Evolutionary conservation across 2,888 invertebrate species (phyloP).

Genomic region (Heliconius ethilla): DNA sequence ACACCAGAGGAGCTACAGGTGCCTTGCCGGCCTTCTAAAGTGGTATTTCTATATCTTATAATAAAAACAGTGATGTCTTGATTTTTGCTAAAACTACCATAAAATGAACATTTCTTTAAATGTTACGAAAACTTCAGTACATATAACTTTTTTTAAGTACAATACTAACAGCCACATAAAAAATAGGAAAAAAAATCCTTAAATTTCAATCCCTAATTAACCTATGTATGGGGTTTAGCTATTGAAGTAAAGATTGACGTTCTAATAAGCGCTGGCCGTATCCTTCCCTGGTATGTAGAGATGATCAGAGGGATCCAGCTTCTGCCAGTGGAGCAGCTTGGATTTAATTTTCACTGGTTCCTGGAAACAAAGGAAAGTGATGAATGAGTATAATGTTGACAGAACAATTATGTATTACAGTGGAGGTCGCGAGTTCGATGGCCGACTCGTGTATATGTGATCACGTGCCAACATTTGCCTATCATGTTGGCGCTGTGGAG

Average conservation of each 20-base stretch:
- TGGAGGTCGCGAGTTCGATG: constrained; percentile 8
- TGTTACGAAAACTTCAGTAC: background rate
- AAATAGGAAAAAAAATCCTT: background rate
- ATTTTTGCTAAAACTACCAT: background rate
- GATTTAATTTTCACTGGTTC: constrained; percentile 73
- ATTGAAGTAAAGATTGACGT: background rate
- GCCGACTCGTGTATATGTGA: constrained; percentile 1
- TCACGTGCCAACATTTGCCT: background rate
- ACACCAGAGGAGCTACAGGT: too few relatives aligned
- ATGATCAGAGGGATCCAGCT: constrained; percentile 71
- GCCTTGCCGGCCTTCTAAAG: too few relatives aligned
- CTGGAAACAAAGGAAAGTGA: constrained; percentile 57
- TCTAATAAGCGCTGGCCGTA: constrained; percentile 44
- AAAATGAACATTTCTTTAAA: background rate
- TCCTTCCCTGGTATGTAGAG: constrained; percentile 66
- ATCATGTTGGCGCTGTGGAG: background rate
- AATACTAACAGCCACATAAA: background rate
- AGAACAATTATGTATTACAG: background rate
- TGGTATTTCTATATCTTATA: background rate
- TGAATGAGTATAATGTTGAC: too few relatives aligned
- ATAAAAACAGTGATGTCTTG: background rate
- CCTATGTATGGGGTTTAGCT: constrained; percentile 12
- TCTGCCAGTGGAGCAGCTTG: constrained; percentile 74
- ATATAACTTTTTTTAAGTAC: background rate
- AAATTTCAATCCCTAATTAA: background rate